Conservation (phyloP, 2,888 invertebrate species). For the Hirtodrosophila histrioides region DNA sequence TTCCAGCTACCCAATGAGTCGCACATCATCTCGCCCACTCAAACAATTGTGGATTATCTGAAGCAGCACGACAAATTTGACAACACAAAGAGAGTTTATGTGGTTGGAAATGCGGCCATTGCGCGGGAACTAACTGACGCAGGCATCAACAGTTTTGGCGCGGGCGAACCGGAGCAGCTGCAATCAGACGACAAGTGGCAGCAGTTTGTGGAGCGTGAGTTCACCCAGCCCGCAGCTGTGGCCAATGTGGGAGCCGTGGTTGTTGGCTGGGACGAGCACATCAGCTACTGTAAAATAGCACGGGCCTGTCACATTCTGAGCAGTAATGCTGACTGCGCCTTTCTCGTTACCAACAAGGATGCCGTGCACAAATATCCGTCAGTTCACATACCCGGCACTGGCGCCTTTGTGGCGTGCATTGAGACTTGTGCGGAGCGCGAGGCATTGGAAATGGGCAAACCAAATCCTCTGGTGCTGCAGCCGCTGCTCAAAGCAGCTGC, state of each 20-base stretch:
- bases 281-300: conserved; percentile 95
- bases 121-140: conserved; percentile 91
- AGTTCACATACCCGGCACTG: conserved; percentile 92
- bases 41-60: conserved; percentile 91
- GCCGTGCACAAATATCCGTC: conserved; percentile 91
- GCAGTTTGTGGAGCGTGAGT: conserved; percentile 85
- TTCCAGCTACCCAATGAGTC: conserved; percentile 89
- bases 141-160: conserved; percentile 89
- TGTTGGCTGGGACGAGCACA: conserved; percentile 96
- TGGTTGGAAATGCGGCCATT: conserved; percentile 92
- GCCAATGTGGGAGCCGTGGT: conserved; percentile 92
- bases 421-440: conserved; percentile 91
- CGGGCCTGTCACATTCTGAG: conserved; percentile 94
- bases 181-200: conserved; percentile 84
- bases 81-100: conserved; percentile 88
- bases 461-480: conserved; percentile 91
- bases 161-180: conserved; percentile 49
- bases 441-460: conserved; percentile 95
- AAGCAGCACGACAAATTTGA: conserved; percentile 87
- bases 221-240: conserved; percentile 88
- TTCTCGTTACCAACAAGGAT: conserved; percentile 97
- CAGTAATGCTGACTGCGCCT: conserved; percentile 89
- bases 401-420: conserved; percentile 93
- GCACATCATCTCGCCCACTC: conserved; percentile 92
- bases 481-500: conserved; percentile 88